These are phyloP conservation scores for Ctenoplectra terminalis DNA, from an alignment of 1,140 invertebrate genomes.

Conservation along the genomic window DNA sequence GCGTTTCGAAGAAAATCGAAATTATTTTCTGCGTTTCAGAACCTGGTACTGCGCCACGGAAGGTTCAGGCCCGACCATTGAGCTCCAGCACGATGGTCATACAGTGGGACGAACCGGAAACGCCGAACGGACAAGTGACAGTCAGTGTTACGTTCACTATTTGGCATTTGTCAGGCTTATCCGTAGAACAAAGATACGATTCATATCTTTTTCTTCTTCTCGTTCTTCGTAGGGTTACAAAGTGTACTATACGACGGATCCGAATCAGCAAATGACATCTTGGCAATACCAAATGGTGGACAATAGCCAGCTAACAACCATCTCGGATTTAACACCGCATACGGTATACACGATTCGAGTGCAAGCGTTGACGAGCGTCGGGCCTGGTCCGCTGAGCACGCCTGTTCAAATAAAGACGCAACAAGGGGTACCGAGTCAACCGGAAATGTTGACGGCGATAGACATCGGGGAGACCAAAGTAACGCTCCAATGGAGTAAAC, in stretches of 20 bases:
- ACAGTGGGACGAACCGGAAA: constrained; percentile 98
- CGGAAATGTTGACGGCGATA: constrained; percentile 92
- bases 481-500: constrained; percentile 94
- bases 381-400: constrained; percentile 94
- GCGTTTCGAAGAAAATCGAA: constrained; percentile 14
- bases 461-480: constrained; percentile 93
- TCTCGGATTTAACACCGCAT: constrained; percentile 93
- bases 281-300: constrained; percentile 97
- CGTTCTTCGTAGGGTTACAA: constrained; percentile 93
- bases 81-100: constrained; percentile 98
- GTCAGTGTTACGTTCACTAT: constrained; percentile 85
- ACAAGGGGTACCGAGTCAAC: constrained; percentile 97
- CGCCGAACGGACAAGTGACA: constrained; percentile 97
- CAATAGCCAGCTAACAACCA: constrained; percentile 96
- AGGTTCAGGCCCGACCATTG: constrained; percentile 95
- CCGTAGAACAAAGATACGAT: not conserved
- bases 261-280: constrained; percentile 91
- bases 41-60: constrained; percentile 96
- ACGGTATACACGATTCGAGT: constrained; percentile 96
- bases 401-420: constrained; percentile 98
- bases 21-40: constrained; percentile 84
- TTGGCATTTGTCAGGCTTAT: too few species aligned
- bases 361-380: constrained; percentile 95
- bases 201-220: not conserved
- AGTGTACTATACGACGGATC: constrained; percentile 97